Evolutionary conservation across 2,888 invertebrate species (phyloP).

Genomic region (Thera britannica): DNA sequence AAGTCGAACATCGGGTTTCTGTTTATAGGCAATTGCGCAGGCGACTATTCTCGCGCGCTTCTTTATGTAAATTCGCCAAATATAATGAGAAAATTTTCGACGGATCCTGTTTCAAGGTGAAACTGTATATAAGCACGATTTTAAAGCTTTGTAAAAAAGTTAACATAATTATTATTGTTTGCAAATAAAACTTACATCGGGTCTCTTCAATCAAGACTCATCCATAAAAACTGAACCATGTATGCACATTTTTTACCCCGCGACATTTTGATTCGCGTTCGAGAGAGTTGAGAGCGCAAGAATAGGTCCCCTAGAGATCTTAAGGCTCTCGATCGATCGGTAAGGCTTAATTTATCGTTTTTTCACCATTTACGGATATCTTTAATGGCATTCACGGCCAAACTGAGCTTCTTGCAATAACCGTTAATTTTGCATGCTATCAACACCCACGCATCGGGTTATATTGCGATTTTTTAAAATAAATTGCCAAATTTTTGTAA

Average conservation of each 20-base stretch:
- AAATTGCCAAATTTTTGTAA: constrained; percentile 13
- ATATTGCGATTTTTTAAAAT: constrained; percentile 10
- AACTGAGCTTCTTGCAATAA: constrained; percentile 10
- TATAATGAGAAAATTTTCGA: too few species aligned
- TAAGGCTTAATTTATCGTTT: constrained; percentile 41
- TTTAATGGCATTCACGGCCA: constrained; percentile 17
- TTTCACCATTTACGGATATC: constrained; percentile 32
- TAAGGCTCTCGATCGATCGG: constrained; percentile 38
- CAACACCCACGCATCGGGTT: constrained; percentile 18
- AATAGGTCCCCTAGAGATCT: constrained; percentile 4
- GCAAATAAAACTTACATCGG: too few species aligned
- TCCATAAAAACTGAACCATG: too few species aligned
- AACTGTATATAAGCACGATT: too few species aligned
- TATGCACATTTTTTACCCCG: neutral
- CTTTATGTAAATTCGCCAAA: neutral
- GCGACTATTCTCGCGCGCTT: constrained; percentile 14
- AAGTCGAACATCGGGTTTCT: constrained; percentile 41
- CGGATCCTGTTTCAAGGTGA: too few species aligned
- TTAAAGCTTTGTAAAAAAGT: too few species aligned
- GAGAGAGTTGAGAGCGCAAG: neutral
- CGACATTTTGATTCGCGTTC: neutral
- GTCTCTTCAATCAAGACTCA: too few species aligned
- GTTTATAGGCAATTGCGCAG: constrained; percentile 21
- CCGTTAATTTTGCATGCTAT: constrained; percentile 22
- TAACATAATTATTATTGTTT: too few species aligned